phyloP scores from a whole-genome alignment of 2,797 vertebrate genomes.

The Danio kyathit region DNA sequence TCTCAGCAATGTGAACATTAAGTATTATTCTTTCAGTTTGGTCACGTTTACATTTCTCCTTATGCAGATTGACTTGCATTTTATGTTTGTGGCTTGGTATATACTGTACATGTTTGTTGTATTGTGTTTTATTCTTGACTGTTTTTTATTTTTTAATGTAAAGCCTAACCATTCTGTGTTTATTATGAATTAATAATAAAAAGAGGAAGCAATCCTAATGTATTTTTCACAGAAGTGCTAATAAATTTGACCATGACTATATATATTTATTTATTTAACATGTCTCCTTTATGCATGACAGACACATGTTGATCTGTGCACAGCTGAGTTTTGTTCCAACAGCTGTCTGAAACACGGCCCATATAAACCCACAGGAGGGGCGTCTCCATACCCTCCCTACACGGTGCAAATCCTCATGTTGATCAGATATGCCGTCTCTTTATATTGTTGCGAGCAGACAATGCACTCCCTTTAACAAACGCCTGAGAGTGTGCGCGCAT shows the following conservation, averaged over 20 bases:
- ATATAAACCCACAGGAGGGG: conserved; percentile 45
- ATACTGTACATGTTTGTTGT: no score
- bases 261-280: not conserved
- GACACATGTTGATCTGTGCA: conserved; percentile 58
- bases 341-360: conserved; percentile 50
- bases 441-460: conserved; percentile 67
- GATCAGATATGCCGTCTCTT: conserved; percentile 56
- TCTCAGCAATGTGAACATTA: no score
- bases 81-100: no score
- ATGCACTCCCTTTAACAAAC: conserved; percentile 55
- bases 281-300: not conserved
- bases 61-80: no score
- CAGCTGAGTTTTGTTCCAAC: conserved; percentile 55
- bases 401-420: conserved; percentile 44
- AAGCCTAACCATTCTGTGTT: no score
- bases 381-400: conserved; percentile 52
- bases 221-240: no score
- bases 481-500: conserved; percentile 69
- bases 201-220: no score
- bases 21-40: no score
- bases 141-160: no score
- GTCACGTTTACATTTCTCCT: no score
- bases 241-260: not conserved
- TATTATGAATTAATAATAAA: no score
- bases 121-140: no score